Evolutionary conservation across 2,888 invertebrate species (phyloP).

Genomic region (Leucoptera coffeella): DNA sequence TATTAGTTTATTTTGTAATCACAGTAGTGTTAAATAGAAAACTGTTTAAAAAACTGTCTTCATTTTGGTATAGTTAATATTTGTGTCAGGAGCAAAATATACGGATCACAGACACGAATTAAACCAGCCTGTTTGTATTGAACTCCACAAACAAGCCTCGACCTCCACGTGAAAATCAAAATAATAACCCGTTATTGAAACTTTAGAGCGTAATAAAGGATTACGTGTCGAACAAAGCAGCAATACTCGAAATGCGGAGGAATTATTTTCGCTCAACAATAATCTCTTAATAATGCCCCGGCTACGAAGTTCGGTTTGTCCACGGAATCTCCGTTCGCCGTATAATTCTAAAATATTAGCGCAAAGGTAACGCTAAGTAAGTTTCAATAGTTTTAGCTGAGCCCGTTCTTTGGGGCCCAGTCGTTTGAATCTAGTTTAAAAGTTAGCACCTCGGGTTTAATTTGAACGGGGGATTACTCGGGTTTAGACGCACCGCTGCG

Average conservation of each 20-base stretch:
- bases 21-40: not conserved
- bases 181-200: constrained; percentile 17
- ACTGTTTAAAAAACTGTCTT: not conserved
- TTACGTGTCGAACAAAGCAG: constrained; percentile 12
- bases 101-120: too few relatives aligned
- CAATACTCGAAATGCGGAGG: constrained; percentile 13
- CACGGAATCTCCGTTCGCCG: constrained; percentile 12
- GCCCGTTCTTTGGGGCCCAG: constrained; percentile 16
- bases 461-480: constrained; percentile 42
- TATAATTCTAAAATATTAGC: constrained; percentile 14
- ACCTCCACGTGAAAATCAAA: not conserved
- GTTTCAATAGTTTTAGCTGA: constrained; percentile 38
- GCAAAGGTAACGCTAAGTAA: constrained; percentile 22
- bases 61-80: not conserved
- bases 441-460: constrained; percentile 45
- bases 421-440: constrained; percentile 11
- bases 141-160: not conserved
- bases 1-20: not conserved
- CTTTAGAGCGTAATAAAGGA: constrained; percentile 24
- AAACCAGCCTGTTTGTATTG: too few relatives aligned
- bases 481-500: constrained; percentile 17
- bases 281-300: constrained; percentile 27
- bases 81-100: too few relatives aligned
- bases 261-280: constrained; percentile 25
- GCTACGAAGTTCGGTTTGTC: constrained; percentile 10